A percentile compares a stretch with the other conserved stretches of the same genome.
phyloP scores from a whole-genome alignment of 2,888 invertebrate species.

The Drosophila histrio region DNA sequence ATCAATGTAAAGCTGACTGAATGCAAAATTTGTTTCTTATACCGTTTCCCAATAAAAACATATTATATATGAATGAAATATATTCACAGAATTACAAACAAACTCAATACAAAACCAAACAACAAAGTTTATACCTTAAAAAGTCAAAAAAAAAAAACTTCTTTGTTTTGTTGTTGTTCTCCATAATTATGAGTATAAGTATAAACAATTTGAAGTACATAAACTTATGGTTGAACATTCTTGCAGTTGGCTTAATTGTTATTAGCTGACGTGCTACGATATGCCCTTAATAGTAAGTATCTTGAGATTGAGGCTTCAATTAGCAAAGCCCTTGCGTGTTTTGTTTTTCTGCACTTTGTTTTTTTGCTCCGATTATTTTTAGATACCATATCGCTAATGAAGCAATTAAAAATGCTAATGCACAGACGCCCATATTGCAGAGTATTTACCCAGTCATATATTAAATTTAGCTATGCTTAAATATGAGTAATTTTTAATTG shows the following conservation, averaged over 20 bases:
- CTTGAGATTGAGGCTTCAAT: slow-evolving; percentile 14
- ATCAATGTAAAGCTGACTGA: background rate
- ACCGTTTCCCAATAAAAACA: no score
- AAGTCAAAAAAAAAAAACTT: background rate
- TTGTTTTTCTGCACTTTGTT: slow-evolving; percentile 3
- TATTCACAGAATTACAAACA: background rate
- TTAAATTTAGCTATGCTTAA: slow-evolving; percentile 4
- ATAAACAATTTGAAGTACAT: slow-evolving; percentile 11
- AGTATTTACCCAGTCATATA: slow-evolving; percentile 6
- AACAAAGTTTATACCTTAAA: background rate
- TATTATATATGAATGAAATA: no score
- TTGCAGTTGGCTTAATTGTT: slow-evolving; percentile 12
- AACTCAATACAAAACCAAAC: no score
- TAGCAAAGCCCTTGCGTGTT: slow-evolving; percentile 14
- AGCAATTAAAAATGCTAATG: slow-evolving; percentile 44
- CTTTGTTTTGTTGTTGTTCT: background rate
- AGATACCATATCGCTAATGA: slow-evolving; percentile 37
- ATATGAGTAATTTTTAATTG: slow-evolving; percentile 32
- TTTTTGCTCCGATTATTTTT: slow-evolving; percentile 30
- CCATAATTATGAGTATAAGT: background rate
- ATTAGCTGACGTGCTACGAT: background rate
- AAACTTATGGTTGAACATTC: slow-evolving; percentile 7
- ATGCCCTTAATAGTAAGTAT: slow-evolving; percentile 17
- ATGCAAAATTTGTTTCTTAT: background rate
- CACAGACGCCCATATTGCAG: slow-evolving; percentile 13